phyloP scores from a whole-genome alignment of 2,888 invertebrate species.

The Drosophila kanekoi region DNA sequence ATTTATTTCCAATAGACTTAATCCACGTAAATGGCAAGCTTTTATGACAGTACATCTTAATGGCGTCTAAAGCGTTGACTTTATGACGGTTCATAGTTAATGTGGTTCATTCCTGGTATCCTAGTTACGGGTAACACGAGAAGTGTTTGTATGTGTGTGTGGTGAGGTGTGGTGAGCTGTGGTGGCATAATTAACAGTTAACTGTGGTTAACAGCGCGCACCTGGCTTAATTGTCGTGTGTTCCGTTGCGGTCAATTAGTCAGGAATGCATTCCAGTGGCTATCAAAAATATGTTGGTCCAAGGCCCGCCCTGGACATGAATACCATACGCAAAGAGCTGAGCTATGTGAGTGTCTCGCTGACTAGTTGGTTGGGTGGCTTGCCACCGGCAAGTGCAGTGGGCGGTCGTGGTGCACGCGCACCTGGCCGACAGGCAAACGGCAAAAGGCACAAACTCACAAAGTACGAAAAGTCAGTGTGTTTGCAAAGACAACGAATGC shows the following conservation, averaged over 20 bases:
- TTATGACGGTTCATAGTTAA: conserved; percentile 22
- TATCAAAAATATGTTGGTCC: conserved; percentile 41
- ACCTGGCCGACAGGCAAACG: conserved; percentile 18
- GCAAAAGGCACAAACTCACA: conserved; percentile 23
- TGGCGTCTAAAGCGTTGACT: conserved; percentile 17
- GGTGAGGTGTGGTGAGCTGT: neutral
- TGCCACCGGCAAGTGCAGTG: conserved; percentile 24
- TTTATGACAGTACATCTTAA: conserved; percentile 3
- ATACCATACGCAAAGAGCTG: conserved; percentile 11
- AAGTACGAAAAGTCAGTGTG: neutral
- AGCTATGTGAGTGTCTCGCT: conserved; percentile 4
- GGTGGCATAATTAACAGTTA: conserved; percentile 39
- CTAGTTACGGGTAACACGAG: neutral
- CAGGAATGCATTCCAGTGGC: conserved; percentile 24
- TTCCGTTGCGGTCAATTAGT: conserved; percentile 54
- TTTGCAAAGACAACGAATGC: conserved; percentile 43
- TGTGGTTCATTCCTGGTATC: conserved; percentile 4
- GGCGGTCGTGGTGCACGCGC: conserved; percentile 22
- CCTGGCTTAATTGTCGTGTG: conserved; percentile 55
- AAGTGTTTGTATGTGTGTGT: no score
- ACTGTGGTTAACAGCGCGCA: conserved; percentile 25
- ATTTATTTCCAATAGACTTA: neutral
- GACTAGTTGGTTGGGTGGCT: neutral
- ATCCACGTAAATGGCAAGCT: conserved; percentile 11
- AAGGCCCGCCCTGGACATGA: conserved; percentile 34